Evolutionary conservation across 2,888 invertebrate genomes (phyloP).

Genomic region (Dolichomitus sp.): DNA sequence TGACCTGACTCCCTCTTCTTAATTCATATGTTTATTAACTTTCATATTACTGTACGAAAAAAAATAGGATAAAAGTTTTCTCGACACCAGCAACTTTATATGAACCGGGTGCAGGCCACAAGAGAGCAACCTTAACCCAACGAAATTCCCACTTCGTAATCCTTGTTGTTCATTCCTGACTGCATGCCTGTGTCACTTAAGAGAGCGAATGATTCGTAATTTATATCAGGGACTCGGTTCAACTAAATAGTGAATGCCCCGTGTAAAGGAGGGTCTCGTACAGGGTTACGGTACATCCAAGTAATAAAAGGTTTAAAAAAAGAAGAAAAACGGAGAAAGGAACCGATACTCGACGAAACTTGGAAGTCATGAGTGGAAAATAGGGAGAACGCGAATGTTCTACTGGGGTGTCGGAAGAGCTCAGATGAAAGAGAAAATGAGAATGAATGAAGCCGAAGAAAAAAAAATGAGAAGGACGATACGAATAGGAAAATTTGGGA

Average conservation of each 20-base stretch:
- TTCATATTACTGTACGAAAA: background rate
- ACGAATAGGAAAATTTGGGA: slow-evolving; percentile 7
- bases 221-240: slow-evolving; percentile 78
- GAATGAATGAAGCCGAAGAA: background rate
- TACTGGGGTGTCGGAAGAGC: slow-evolving; percentile 14
- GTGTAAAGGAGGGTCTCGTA: slow-evolving; percentile 54
- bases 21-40: too few relatives aligned
- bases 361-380: background rate
- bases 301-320: background rate
- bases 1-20: too few relatives aligned
- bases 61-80: slow-evolving; percentile 10
- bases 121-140: slow-evolving; percentile 7
- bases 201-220: slow-evolving; percentile 84
- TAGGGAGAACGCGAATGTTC: background rate
- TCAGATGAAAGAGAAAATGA: slow-evolving; percentile 40
- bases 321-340: background rate
- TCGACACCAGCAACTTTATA: background rate
- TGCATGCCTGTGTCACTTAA: slow-evolving; percentile 78
- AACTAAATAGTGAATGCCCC: slow-evolving; percentile 77
- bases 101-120: slow-evolving; percentile 22
- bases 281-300: slow-evolving; percentile 32
- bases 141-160: slow-evolving; percentile 40
- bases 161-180: slow-evolving; percentile 70
- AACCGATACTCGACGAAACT: background rate
- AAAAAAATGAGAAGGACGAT: slow-evolving; percentile 4